Evolutionary conservation across 2,797 vertebrate species (phyloP).

Genomic region (Rhabdophis nuchalis): DNA sequence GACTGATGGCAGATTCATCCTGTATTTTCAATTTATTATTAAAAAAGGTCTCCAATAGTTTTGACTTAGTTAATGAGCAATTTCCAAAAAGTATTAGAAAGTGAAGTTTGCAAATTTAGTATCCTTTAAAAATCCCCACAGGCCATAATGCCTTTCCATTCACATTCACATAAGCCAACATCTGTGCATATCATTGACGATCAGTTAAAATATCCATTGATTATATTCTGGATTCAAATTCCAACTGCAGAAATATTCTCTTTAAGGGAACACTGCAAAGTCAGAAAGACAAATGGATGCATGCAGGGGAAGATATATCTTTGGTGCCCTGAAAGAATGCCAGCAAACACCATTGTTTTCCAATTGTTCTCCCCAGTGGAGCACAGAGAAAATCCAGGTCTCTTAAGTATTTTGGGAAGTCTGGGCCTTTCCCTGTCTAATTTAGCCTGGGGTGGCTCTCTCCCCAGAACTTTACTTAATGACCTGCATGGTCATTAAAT

Average conservation of each 20-base stretch:
- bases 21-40: background rate
- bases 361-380: no score
- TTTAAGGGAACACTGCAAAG: background rate
- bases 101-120: background rate
- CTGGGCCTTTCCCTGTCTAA: no score
- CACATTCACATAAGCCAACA: background rate
- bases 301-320: background rate
- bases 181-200: background rate
- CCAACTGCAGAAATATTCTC: background rate
- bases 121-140: background rate
- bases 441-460: no score
- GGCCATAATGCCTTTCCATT: background rate
- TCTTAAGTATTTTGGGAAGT: no score
- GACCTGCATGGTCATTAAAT: background rate
- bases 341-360: no score
- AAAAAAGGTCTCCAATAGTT: background rate
- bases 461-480: no score
- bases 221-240: background rate
- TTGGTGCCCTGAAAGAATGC: no score
- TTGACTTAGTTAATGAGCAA: background rate
- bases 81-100: background rate
- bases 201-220: background rate
- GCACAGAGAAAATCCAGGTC: no score
- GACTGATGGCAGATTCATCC: background rate
- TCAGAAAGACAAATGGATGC: background rate